A percentile compares a stretch with the other conserved stretches of the same genome.
These are phyloP conservation scores for Pseudomyrmex pallidus DNA, from an alignment of 1,140 invertebrate species.

Conservation along the genomic window DNA sequence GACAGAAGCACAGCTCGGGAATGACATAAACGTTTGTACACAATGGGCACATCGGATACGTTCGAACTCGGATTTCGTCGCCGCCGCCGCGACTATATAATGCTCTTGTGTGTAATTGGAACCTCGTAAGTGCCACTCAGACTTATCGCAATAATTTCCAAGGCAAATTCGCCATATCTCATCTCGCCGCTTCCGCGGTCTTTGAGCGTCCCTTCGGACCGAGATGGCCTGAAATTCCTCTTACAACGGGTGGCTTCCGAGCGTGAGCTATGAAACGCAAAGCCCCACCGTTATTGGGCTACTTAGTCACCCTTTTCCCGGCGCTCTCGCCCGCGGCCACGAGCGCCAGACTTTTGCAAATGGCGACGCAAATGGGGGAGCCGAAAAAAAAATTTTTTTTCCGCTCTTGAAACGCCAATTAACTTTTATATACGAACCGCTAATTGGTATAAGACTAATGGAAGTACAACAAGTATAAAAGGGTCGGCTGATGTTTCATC, in stretches of 20 bases:
- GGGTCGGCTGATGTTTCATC: slow-evolving; percentile 21
- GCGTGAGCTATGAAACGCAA: slow-evolving; percentile 60
- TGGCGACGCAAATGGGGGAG: slow-evolving; percentile 8
- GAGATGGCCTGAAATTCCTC: slow-evolving; percentile 56
- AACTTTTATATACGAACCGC: slow-evolving; percentile 47
- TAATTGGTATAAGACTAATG: slow-evolving; percentile 53
- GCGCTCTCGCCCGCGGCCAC: slow-evolving; percentile 30
- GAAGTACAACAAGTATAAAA: slow-evolving; percentile 36
- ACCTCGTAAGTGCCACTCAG: slow-evolving; percentile 60
- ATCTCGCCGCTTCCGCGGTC: slow-evolving; percentile 18
- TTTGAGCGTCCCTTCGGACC: slow-evolving; percentile 45
- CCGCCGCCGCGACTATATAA: slow-evolving; percentile 45
- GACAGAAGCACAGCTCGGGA: background rate
- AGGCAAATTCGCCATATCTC: slow-evolving; percentile 64
- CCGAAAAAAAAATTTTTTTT: slow-evolving; percentile 39
- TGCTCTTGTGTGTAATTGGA: slow-evolving; percentile 53
- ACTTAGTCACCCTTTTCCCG: slow-evolving; percentile 60
- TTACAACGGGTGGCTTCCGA: slow-evolving; percentile 39
- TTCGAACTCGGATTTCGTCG: slow-evolving; percentile 12
- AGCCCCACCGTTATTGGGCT: slow-evolving; percentile 56
- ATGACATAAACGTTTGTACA: background rate
- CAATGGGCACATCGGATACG: slow-evolving; percentile 11
- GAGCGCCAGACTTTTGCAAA: slow-evolving; percentile 34
- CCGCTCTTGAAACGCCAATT: slow-evolving; percentile 50
- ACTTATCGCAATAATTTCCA: slow-evolving; percentile 66